Conservation (phyloP, 2,797 vertebrate genomes). For the Lacerta viridis region DNA sequence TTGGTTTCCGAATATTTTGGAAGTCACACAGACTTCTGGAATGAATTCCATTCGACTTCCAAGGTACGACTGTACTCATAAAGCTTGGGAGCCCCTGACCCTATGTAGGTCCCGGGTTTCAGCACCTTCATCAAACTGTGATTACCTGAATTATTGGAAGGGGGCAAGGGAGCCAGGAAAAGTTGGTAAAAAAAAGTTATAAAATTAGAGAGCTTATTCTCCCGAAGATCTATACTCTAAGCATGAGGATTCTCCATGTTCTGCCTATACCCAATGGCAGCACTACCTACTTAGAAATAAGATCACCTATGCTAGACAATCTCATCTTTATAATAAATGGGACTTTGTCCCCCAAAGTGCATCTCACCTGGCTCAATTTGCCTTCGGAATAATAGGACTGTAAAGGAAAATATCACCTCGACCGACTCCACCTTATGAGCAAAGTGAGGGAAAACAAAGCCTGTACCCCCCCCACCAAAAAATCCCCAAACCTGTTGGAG, state of each 20-base stretch:
- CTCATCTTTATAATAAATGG: neutral
- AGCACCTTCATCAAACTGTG: neutral
- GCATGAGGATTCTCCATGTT: neutral
- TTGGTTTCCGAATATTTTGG: too few species aligned
- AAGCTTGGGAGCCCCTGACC: neutral
- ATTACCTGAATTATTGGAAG: neutral
- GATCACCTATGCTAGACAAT: too few species aligned
- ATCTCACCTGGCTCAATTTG: neutral
- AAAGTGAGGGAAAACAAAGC: constrained; percentile 5
- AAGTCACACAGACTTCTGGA: too few species aligned
- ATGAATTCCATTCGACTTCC: too few species aligned
- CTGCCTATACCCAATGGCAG: neutral
- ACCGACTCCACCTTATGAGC: neutral
- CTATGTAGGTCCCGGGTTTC: too few species aligned
- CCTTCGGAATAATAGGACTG: neutral
- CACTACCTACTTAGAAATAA: neutral
- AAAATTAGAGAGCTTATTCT: neutral
- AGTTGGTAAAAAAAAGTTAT: neutral
- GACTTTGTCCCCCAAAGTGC: too few species aligned
- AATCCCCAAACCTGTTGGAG: too few species aligned
- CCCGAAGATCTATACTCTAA: neutral
- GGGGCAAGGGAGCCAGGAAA: neutral
- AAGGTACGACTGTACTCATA: too few species aligned
- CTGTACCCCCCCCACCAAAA: neutral
- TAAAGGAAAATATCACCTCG: neutral